A percentile compares a stretch with the other conserved stretches of the same genome.
Evolutionary conservation across 2,888 invertebrate species (phyloP).

Genomic region (Falcaria lacertinaria): DNA sequence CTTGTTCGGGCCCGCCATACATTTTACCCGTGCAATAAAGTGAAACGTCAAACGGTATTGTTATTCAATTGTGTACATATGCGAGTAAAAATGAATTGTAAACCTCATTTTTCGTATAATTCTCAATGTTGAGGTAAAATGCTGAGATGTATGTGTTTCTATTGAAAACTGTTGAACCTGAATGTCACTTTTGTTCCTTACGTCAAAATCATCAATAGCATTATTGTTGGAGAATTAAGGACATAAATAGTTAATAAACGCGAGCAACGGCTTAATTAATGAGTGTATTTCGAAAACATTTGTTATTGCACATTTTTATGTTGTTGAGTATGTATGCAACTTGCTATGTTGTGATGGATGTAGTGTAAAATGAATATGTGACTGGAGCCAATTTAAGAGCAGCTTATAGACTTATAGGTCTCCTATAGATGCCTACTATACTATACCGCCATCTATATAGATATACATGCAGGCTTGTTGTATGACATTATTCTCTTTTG

Average conservation of each 20-base stretch:
- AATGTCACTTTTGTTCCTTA: slow-evolving; percentile 46
- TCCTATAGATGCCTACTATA: no score
- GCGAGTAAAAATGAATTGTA: slow-evolving; percentile 20
- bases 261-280: slow-evolving; percentile 5
- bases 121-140: slow-evolving; percentile 25
- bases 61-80: slow-evolving; percentile 43
- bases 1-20: slow-evolving; percentile 69
- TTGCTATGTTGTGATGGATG: slow-evolving; percentile 8
- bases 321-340: slow-evolving; percentile 8
- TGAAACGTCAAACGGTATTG: slow-evolving; percentile 73
- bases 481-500: slow-evolving; percentile 4
- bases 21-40: slow-evolving; percentile 65
- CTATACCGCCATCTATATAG: no score
- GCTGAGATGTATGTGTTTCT: slow-evolving; percentile 6
- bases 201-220: slow-evolving; percentile 29
- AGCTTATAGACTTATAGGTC: no score
- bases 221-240: slow-evolving; percentile 1
- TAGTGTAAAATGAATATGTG: slow-evolving; percentile 12
- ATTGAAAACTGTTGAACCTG: slow-evolving; percentile 20
- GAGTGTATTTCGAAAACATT: slow-evolving; percentile 7
- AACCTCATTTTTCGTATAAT: slow-evolving; percentile 10
- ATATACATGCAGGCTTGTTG: neutral
- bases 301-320: slow-evolving; percentile 25
- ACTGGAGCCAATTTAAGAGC: no score
- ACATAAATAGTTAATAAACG: slow-evolving; percentile 6